Base-by-base conservation (phyloP, 2,888 invertebrate genomes). In the Meliscaeva auricollis region DNA sequence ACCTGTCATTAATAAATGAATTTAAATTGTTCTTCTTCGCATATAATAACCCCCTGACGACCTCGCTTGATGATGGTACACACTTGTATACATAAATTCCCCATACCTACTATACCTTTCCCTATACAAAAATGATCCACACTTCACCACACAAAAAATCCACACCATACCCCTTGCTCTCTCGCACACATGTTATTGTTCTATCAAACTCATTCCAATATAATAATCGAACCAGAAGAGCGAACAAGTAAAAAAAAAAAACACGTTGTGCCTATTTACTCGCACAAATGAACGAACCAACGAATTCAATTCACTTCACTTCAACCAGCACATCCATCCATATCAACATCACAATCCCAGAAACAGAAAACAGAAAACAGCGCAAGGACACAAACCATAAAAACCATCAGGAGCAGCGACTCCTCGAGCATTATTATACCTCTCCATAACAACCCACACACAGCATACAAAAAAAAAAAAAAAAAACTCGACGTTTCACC, bases 1-100 rank as follows among this genome's bases (percentile, higher is more conserved):
- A 84, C 84, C 84, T 84, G 79, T 84, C 84, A 79, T 84, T 84
- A 84, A 84, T 84, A 84, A 84, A 84, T 84, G 79, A 84, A 84
- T 84, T 84, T 79, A 79, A 84, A 84, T 79, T 79, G 75, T 70
- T 75, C 83, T 70, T 75, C 83, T 30, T 52, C 20, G 38, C 52
- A 52, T 48, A 50, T 48, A 38, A 41, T 30, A 56, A 72, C 46
- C 58, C 46, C 32, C 20, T 20, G 54, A 60, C 38, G 50, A 50
- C 41, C 73, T 44, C 4, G 35, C 38, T 17, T 38, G 15, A 13
- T 7, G 17, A 9, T 22, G 60, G n/a, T n/a, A 60, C 38, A 60
- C 38, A 72, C 35, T 26, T 58, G 35, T 7, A 35, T 50, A 58
- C n/a, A 26, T 26, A 26, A 74, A 26, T 44, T 52, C 15, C 41